Evolutionary conservation across 1,140 invertebrate species (phyloP), one percentile per base, ranked within the genome.

Genomic region (Drosophila sulfurigaster): DNA sequence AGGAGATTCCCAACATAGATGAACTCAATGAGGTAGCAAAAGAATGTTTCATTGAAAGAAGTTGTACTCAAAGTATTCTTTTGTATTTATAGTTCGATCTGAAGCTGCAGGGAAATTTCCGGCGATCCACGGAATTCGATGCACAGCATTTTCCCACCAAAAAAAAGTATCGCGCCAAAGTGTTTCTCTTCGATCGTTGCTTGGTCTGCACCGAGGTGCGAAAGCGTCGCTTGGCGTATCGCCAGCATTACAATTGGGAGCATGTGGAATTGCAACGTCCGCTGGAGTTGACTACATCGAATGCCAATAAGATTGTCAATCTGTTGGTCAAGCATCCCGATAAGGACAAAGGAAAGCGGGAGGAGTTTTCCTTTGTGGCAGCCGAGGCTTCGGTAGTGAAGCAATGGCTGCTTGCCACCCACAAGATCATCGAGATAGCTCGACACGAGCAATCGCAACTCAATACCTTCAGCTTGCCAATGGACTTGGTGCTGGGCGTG

Each of bases 141-240:
- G 88, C 91, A 4, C 91, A 88, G 48, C 79, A 92, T 57, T 78
- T 87, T 79, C 82, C 81, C 5, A 82, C 80, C 3, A 86, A 89
- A 20, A 92, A 91, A 58, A 91, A 81, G 62, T 92, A 90, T 49
- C 73, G 78, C 0, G 80, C 82, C 3, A 92, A 92, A 57, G 64
- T 92, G 2, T 93, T 92, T 28, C 81, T 92, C 1, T 93, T 93
- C 68, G 92, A 92, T 48, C 86, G 81, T 0, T 82, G 82, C 11
- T 38, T 93, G 20, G 74, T 93, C 1, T 93, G 91, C 66, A 81
- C 92, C 1, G 92, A 93, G 74, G 74, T 91, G 57, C 82, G 91
- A 0, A 91, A 92, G 46, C 76, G 79, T 10, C 69, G 82, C 1
- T 15, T 92, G 25, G 74, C 81, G 52, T 92, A 90, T 77, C 78